A percentile compares a stretch with the other conserved stretches of the same genome.
Conservation (phyloP, 2,113 vertebrate species). For the Galbula dea region DNA sequence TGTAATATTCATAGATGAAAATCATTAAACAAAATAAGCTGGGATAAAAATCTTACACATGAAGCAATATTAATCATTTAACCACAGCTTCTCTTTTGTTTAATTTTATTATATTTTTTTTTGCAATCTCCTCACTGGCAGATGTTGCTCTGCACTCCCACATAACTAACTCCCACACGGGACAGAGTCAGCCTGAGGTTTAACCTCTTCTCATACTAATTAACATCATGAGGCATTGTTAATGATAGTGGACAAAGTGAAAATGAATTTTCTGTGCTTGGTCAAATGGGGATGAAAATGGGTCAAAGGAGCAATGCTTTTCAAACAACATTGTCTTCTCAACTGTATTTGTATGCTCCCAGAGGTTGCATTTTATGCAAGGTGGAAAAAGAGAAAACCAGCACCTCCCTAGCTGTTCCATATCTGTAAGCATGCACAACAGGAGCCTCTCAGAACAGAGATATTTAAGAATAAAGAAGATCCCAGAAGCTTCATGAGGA, state of each 20-base stretch:
- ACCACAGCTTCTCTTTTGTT: conserved; percentile 32
- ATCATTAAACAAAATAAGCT: conserved; percentile 66
- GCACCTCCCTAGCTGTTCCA: not conserved
- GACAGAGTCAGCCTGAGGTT: conserved; percentile 25
- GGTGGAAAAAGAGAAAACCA: not conserved
- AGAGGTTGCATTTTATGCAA: not conserved
- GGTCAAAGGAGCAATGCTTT: conserved; percentile 33
- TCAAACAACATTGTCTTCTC: conserved; percentile 5
- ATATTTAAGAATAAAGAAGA: not conserved
- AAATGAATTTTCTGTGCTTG: not conserved
- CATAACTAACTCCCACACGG: not conserved
- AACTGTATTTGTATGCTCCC: not conserved
- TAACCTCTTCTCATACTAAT: conserved; percentile 46
- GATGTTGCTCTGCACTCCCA: conserved; percentile 38
- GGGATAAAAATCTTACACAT: conserved; percentile 21
- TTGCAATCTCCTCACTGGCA: conserved; percentile 28
- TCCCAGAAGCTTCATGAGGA: not conserved
- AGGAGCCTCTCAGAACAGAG: not conserved
- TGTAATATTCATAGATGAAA: conserved; percentile 71
- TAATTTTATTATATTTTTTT: conserved; percentile 37
- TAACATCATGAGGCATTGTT: conserved; percentile 34
- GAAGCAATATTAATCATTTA: conserved; percentile 62
- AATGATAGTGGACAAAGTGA: conserved; percentile 26
- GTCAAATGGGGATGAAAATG: conserved; percentile 15
- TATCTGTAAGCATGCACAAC: not conserved